Evolutionary conservation across 2,888 invertebrate genomes (phyloP), one percentile per base, ranked within the genome.

Genomic region (Acleris emargana): DNA sequence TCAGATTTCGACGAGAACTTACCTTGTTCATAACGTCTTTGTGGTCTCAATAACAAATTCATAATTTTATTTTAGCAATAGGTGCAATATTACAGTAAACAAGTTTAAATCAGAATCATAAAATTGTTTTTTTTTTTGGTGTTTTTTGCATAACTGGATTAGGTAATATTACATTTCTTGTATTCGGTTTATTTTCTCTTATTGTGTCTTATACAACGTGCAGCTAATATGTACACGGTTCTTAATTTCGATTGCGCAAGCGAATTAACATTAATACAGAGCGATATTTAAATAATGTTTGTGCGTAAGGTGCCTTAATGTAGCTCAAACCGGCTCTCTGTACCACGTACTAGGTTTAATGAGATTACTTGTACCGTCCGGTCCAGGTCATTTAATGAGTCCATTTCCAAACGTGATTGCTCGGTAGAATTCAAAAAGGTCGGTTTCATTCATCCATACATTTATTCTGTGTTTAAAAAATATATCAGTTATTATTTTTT

Each of bases 241-340:
- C 43, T 45, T 60, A 60, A 60, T 45, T 51, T 52, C 52, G 16
- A 42, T 60, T 52, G 25, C 45, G 45, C 52, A 63, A 63, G 43
- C 20, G 52, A 45, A 58, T 63, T 54, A 47, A 47, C 49, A 47
- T 62, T n/a, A 54, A 61, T 28, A 32, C 45, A 42, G 25, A 42
- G 25, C 32, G 53, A 53, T 28, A 54, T 53, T 62, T 62, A 62
- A 62, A 54, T 61, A 54, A 38, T 13, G 4, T 38, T 38, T 47
- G 49, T 32, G 38, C 58, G 7, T 59, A 50, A 58, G 47, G 25
- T 28, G 32, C 32, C 32, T 32, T 45, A 18, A 18, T 32, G 13
- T 28, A 57, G 45, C 1, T 25, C 18, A 17, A 42, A 58, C 45
- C 5, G 57, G 51, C 32, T 38, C 64, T 55, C 50, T 62, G 28